Conservation (phyloP, 2,113 vertebrate genomes). For the Chelonoidis abingdonii region DNA sequence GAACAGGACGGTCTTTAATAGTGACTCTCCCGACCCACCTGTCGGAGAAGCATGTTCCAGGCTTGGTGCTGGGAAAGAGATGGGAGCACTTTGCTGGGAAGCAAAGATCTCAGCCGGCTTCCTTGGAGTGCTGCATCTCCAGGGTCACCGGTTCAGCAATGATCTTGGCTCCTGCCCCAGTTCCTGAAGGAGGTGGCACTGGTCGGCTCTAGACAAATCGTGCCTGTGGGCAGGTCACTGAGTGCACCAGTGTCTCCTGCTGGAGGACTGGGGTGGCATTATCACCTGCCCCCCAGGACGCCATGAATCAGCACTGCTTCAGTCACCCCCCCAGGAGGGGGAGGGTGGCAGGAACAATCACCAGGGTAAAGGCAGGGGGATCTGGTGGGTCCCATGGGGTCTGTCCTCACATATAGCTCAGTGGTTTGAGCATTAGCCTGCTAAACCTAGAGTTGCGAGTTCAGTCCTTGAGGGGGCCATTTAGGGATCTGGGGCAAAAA, state of each 20-base stretch:
- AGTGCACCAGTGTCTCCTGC: neutral
- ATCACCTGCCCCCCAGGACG: too few relatives aligned
- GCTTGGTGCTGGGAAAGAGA: neutral
- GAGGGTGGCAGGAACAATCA: neutral
- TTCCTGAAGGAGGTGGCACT: neutral
- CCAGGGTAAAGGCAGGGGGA: neutral
- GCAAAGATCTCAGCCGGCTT: neutral
- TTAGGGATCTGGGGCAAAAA: too few relatives aligned
- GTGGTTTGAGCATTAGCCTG: too few relatives aligned
- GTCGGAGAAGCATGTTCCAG: neutral
- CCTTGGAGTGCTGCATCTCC: neutral
- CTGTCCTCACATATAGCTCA: neutral
- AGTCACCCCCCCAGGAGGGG: neutral
- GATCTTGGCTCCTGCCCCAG: neutral
- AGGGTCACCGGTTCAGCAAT: neutral
- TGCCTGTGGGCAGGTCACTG: neutral
- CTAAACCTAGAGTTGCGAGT: too few relatives aligned
- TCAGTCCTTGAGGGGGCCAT: too few relatives aligned
- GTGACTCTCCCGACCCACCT: accelerated
- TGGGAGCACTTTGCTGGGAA: neutral
- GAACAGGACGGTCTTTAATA: neutral
- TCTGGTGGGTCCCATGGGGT: neutral
- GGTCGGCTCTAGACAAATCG: neutral
- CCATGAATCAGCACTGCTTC: neutral
- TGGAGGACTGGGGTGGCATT: neutral